phyloP scores from a whole-genome alignment of 2,888 invertebrate genomes.

The Rhagophthalmus giganteus region DNA sequence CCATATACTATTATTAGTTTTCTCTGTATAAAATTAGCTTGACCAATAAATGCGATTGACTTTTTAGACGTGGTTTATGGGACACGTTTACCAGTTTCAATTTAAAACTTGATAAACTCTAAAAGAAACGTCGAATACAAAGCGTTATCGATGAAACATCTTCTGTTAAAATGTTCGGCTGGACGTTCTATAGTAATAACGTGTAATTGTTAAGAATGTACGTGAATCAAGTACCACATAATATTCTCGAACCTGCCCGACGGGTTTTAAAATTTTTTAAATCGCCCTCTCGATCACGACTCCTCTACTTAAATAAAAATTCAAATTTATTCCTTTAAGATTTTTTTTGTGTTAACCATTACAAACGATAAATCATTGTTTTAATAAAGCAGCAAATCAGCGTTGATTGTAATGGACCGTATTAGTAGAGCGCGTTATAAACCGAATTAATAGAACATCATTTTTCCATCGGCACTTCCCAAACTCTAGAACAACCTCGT shows the following conservation, averaged over 20 bases:
- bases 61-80: background rate
- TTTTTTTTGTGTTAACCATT: too few species aligned
- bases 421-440: background rate
- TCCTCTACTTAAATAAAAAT: background rate
- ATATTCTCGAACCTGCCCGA: background rate
- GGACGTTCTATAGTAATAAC: background rate
- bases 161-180: background rate
- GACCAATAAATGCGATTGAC: too few species aligned
- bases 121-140: background rate
- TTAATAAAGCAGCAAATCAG: background rate
- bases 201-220: background rate
- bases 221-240: background rate
- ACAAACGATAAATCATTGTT: background rate
- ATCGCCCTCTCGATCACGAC: conserved; percentile 1
- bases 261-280: conserved; percentile 1
- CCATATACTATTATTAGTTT: too few species aligned
- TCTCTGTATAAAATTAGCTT: too few species aligned
- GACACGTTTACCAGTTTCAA: background rate
- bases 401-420: background rate
- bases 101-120: background rate
- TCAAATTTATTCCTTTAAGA: background rate
- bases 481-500: background rate
- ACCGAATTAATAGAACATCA: background rate
- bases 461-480: background rate
- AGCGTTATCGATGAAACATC: background rate